Evolutionary conservation across 2,888 invertebrate genomes (phyloP), one percentile per base, ranked within the genome.

Genomic region (Cryptus armator): DNA sequence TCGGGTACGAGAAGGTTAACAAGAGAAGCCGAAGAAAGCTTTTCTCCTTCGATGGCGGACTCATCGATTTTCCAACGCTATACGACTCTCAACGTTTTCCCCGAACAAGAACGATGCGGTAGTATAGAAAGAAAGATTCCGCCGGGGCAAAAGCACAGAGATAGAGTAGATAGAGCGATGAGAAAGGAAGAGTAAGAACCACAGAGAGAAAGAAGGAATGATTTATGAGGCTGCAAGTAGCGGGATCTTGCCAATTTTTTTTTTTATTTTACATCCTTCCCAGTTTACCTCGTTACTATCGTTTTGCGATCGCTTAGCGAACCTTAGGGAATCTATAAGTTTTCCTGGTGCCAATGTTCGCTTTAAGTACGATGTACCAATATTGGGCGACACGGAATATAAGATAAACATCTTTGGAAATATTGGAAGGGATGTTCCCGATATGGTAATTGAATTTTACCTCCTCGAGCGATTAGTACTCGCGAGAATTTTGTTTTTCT

Each of bases 141-240:
- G 16, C 19, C 37, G 37, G 43, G 37, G 43, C 10, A 51, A 62
- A 37, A 37, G 64, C 19, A 4, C 12, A 43, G 56, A 80, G 56
- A 37, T 44, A 10, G 32, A 53, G 48, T 48, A 66, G 72, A 64
- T 32, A 16, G 37, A 67, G 67, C 53, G 59, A 53, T n/a, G 67
- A 29, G 44, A 56, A 70, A 68, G 29, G 48, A 37, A 46, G 46
- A 71, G 29, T 75, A 37, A 66, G 46, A 19, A 44, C 59, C 59
- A 29, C 59, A 29, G 59, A 29, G 59, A 59, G 59, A 59, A 59
- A 32, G 32, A 32, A 72, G 67, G 46, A 76, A 86, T 87, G 90
- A 90, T 90, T 90, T 90, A 90, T 86, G 86, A 83, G 83, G 84
- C 82, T 81, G 70, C 76, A 83, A 80, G 70, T 10, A 59, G 19